Conservation (phyloP, 2,888 invertebrate genomes). For the Malacosoma neustria region DNA sequence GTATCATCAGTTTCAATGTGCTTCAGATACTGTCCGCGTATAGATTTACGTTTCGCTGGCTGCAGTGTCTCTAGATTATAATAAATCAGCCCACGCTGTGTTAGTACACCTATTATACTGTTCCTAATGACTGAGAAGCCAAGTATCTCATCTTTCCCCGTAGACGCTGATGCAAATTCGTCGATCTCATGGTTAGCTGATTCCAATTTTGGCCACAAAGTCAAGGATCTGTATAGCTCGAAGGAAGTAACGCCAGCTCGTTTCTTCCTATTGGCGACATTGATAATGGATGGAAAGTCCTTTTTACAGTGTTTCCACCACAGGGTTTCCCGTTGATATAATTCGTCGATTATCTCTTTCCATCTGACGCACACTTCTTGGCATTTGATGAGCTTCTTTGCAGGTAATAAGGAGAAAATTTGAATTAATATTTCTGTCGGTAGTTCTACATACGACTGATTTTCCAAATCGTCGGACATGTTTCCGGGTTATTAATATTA, state of each 20-base stretch:
- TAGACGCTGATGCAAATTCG: slow-evolving; percentile 42
- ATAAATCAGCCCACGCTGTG: slow-evolving; percentile 29
- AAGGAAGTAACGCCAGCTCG: slow-evolving; percentile 29
- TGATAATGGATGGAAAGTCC: slow-evolving; percentile 29
- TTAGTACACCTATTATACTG: slow-evolving; percentile 41
- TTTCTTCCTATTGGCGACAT: slow-evolving; percentile 27
- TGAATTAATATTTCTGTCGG: slow-evolving; percentile 41
- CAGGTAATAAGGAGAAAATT: slow-evolving; percentile 35
- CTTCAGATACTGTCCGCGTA: slow-evolving; percentile 33
- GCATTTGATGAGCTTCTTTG: slow-evolving; percentile 31
- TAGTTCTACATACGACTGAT: no score
- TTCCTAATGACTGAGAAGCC: slow-evolving; percentile 30
- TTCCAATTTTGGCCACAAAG: slow-evolving; percentile 37
- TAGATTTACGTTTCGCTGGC: slow-evolving; percentile 14
- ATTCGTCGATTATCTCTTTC: slow-evolving; percentile 37
- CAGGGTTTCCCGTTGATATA: slow-evolving; percentile 24
- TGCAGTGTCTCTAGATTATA: slow-evolving; percentile 37
- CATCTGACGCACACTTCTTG: slow-evolving; percentile 44
- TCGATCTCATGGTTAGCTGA: slow-evolving; percentile 31
- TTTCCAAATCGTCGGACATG: no score
- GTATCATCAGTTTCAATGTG: slow-evolving; percentile 36
- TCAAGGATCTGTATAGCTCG: slow-evolving; percentile 41
- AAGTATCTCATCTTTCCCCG: slow-evolving; percentile 29
- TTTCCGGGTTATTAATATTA: no score
- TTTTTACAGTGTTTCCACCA: slow-evolving; percentile 35